phyloP scores from a whole-genome alignment of 2,113 vertebrate species.

The Odobenus rosmarus region DNA sequence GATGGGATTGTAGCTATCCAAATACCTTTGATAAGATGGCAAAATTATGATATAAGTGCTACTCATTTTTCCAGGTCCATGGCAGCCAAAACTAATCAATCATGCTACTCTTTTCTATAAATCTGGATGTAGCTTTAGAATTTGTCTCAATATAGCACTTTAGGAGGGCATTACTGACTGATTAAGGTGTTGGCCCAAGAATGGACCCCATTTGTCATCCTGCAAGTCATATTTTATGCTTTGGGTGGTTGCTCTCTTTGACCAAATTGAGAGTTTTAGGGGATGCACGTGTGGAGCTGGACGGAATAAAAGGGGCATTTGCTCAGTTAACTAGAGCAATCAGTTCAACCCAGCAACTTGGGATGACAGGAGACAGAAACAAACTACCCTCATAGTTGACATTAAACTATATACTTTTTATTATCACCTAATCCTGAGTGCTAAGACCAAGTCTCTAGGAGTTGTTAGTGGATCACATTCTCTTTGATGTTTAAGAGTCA shows the following conservation, averaged over 20 bases:
- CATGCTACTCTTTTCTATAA: neutral
- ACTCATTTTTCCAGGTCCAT: neutral
- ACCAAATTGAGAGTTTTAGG: neutral
- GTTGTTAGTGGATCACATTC: neutral
- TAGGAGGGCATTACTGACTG: neutral
- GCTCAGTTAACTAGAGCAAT: neutral
- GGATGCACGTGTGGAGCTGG: neutral
- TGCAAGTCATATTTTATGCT: neutral
- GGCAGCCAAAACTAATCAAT: neutral
- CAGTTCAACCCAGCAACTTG: neutral
- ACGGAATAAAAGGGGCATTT: neutral
- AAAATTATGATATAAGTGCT: neutral
- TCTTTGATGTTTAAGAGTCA: neutral
- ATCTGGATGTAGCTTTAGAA: conserved; percentile 14
- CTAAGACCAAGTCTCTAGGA: neutral
- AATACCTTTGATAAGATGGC: neutral
- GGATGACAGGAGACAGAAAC: neutral
- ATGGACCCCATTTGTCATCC: neutral
- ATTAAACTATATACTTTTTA: neutral
- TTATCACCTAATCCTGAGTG: neutral
- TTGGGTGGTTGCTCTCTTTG: neutral
- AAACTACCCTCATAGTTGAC: neutral
- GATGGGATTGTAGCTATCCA: neutral
- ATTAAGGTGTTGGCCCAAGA: neutral
- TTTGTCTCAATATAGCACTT: neutral